Evolutionary conservation across 1,140 invertebrate genomes (phyloP), one percentile per base, ranked within the genome.

Genomic region (Saccostrea echinata): DNA sequence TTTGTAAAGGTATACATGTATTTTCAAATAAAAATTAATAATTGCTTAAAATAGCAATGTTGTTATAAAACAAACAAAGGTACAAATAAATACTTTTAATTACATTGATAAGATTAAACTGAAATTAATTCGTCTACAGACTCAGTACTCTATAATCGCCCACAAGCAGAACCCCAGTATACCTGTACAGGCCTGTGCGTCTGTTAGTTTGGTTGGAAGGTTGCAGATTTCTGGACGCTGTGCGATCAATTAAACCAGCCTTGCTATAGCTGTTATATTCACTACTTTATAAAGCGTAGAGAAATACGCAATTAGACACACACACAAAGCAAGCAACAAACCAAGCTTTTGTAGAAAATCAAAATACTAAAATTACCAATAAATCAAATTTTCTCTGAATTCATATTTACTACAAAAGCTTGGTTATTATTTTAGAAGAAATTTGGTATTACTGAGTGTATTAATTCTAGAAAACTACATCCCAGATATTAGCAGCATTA

Each of bases 211-310:
- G 81, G 35, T 51, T 83, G 51, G 81, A 83, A 12, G 35, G 35
- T 27, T 83, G 81, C n/a, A 51, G 81, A n/a, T n/a, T 83, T 51
- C 81, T n/a, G 51, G 81, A 83, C 2, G 35, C 35, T 2, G 81
- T 83, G 81, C 81, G 81, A 51, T 83, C 81, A n/a, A 83, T 18
- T 83, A 83, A 83, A 53, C 81, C 81, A 24, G 81, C 81, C 51
- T 83, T 83, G 51, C 81, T 83, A 83, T 52, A 53, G 51, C 81
- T 83, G 81, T 51, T 83, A 83, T n/a, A 52, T 21, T 53, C 81
- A 83, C 81, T 83, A 83, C 81, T 83, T 83, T 33, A 51, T 83
- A 83, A 83, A 83, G 81, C 35, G 16, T 51, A 53, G 81, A 53
- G 81, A 83, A 83, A 83, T 21, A 53, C 43, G 27, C 68, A 76